Evolutionary conservation across 2,113 vertebrate genomes (phyloP).

Genomic region (Struthidea cinerea): DNA sequence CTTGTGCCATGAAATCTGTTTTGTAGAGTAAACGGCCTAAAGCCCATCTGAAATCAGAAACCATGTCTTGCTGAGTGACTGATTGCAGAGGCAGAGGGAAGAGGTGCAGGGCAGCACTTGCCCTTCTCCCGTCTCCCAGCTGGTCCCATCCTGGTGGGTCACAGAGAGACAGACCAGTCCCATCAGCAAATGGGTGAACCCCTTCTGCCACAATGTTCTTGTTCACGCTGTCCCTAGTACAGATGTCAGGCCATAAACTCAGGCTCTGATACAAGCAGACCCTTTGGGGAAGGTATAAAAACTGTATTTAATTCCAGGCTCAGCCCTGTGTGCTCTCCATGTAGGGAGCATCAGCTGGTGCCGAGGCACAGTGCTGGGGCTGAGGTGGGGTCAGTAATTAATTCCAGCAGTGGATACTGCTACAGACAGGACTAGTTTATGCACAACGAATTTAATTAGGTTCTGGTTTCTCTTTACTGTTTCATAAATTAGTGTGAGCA

Average conservation of each 20-base stretch:
- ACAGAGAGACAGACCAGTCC: neutral
- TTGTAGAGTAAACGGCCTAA: neutral
- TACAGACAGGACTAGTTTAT: neutral
- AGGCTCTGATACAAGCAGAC: neutral
- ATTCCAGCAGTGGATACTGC: neutral
- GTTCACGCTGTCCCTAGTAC: neutral
- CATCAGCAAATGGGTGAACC: neutral
- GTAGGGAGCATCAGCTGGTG: neutral
- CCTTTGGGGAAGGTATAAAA: neutral
- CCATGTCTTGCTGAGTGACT: accelerated
- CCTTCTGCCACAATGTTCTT: neutral
- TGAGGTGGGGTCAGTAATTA: neutral
- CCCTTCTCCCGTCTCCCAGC: neutral
- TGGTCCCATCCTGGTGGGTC: neutral
- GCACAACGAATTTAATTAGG: neutral
- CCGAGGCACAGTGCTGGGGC: neutral
- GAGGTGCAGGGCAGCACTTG: neutral
- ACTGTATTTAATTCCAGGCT: neutral
- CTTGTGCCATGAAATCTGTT: neutral
- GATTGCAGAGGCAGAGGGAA: neutral
- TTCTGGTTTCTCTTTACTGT: neutral
- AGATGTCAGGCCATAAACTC: neutral
- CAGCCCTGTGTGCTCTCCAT: neutral
- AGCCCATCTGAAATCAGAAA: neutral
- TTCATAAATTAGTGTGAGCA: neutral